phyloP scores from a whole-genome alignment of 2,113 vertebrate species.

The Probosciger aterrimus region DNA sequence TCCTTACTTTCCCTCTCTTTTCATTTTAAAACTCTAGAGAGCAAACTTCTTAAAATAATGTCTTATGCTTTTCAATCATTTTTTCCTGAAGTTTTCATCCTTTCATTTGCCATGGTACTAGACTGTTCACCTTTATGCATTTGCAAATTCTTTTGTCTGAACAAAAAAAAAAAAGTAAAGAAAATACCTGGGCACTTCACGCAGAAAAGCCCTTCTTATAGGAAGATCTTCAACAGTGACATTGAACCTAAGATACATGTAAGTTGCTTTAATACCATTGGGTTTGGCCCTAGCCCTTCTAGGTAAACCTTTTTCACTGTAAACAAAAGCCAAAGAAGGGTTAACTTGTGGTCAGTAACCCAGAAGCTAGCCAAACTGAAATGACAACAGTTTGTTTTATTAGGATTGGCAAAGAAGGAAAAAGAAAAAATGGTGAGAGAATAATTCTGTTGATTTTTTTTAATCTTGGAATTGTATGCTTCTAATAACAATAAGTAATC shows the following conservation, averaged over 20 bases:
- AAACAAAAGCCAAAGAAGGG: not conserved
- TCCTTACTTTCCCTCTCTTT: not conserved
- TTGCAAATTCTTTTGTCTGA: not conserved
- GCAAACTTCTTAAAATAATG: not conserved
- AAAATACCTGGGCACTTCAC: not conserved
- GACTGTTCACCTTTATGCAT: not conserved
- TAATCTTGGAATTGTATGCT: not conserved
- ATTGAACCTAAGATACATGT: not conserved
- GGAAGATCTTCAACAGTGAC: not conserved
- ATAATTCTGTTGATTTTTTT: not conserved
- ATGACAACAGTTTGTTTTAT: not conserved
- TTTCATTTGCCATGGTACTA: not conserved
- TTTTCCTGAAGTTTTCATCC: not conserved
- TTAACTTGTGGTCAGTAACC: not conserved
- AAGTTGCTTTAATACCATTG: not conserved
- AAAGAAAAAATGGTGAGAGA: not conserved
- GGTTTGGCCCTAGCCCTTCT: not conserved
- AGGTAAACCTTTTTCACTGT: not conserved
- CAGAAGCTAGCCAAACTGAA: not conserved
- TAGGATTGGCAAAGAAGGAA: not conserved
- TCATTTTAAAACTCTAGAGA: not conserved
- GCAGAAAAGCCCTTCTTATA: not conserved
- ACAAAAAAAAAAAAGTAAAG: not conserved
- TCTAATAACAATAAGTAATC: too few species aligned
- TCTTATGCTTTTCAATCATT: not conserved